phyloP scores from a whole-genome alignment of 2,113 vertebrate species.

The Megaceryle maxima region DNA sequence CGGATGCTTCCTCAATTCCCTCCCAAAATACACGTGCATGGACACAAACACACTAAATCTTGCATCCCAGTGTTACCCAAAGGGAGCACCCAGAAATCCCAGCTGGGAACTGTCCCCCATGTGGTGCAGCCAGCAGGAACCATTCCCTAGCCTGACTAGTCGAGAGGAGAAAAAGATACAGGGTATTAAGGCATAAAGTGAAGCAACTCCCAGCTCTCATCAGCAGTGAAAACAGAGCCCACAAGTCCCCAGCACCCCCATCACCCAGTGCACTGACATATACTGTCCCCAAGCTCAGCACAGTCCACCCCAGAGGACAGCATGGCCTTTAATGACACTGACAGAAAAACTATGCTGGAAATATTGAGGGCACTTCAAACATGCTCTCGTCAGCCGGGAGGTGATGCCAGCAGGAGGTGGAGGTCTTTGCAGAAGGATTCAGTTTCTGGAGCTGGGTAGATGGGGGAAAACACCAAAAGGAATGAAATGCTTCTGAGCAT shows the following conservation, averaged over 20 bases:
- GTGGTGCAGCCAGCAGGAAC: neutral
- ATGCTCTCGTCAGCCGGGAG: neutral
- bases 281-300: neutral
- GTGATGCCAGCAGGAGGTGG: neutral
- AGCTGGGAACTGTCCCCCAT: neutral
- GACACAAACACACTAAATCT: neutral
- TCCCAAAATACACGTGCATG: neutral
- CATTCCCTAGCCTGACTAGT: neutral
- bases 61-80: neutral
- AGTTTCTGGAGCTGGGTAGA: neutral
- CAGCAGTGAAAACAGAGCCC: neutral
- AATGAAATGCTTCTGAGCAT: neutral
- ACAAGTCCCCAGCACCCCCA: neutral
- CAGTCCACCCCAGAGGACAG: neutral
- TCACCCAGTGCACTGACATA: neutral
- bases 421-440: neutral
- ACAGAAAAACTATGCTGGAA: fast-evolving
- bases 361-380: neutral
- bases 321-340: fast-evolving
- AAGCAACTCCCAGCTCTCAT: neutral
- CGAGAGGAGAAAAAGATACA: fast-evolving
- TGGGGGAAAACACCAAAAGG: neutral
- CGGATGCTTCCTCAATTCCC: neutral
- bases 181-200: neutral
- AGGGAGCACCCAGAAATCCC: neutral